Conservation (phyloP, 2,888 invertebrate species). For the Xestia xanthographa region DNA sequence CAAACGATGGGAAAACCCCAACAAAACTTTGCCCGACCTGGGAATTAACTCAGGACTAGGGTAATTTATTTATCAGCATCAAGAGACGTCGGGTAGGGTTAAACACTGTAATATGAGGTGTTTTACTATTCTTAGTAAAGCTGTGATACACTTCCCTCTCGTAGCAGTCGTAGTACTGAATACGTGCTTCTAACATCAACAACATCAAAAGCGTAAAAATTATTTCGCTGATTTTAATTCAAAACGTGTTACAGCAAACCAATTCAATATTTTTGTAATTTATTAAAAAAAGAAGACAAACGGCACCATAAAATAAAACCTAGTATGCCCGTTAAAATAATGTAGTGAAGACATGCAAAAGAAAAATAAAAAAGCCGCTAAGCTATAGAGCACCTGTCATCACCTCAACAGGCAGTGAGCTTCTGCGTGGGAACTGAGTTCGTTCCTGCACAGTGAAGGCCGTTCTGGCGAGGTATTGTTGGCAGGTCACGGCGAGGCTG, state of each 20-base stretch:
- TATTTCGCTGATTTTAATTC: neutral
- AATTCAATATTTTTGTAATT: neutral
- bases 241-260: neutral
- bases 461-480: slow-evolving; percentile 79
- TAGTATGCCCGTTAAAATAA: slow-evolving; percentile 40
- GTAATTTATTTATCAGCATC: no score
- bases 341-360: slow-evolving; percentile 59
- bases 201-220: slow-evolving; percentile 9
- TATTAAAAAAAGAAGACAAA: neutral
- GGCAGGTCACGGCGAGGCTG: slow-evolving; percentile 73
- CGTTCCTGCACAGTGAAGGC: slow-evolving; percentile 72
- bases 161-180: neutral
- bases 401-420: slow-evolving; percentile 88
- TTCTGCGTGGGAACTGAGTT: slow-evolving; percentile 76
- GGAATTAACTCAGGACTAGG: neutral
- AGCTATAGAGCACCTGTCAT: slow-evolving; percentile 82
- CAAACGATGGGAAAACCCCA: neutral
- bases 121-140: neutral
- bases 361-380: slow-evolving; percentile 70
- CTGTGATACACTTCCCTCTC: neutral
- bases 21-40: neutral
- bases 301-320: slow-evolving; percentile 21
- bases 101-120: neutral
- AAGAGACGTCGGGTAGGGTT: neutral
- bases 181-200: slow-evolving; percentile 1